Base-by-base conservation (phyloP, 2,888 invertebrate species). In the Mellilla xanthometata region DNA sequence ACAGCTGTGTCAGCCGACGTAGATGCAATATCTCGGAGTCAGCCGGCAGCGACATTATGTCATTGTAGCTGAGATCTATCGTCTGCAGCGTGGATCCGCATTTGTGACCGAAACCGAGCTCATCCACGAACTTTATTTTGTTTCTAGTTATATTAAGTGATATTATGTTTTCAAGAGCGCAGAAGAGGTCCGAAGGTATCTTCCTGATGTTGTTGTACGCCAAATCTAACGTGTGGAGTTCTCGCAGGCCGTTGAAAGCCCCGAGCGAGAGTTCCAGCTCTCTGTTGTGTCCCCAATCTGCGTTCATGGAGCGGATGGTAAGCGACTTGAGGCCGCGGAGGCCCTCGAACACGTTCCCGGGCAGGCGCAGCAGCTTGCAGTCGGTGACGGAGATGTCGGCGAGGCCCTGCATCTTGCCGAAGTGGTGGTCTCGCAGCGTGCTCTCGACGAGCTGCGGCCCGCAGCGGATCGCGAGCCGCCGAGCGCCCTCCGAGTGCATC, bases 91-190 rank as follows among this genome's bases (percentile, higher is more conserved):
- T 96, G 48, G 93, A 92, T 43, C 93, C 93, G 56, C 89, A 88
- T 68, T 85, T 85, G 64, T 87, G 81, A 28, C 88, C 87, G 68
- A 96, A 93, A 12, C 96, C 96, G 54, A 97, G 82, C 63, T 94
- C 92, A 62, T 95, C 94, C 2, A 95, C 92, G 62, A 94, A 94
- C 59, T 94, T 93, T 45, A 97, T 92, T 63, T 95, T 94, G 86
- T 97, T 97, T 47, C 93, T 91, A 13, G 97, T 97, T 66, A 97
- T 87, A 86, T 97, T 97, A 23, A 97, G 88, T 48, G 94, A 92
- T 76, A 95, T 95, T 52, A 97, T 90, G 73, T 95, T 96, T 65
- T 93, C 92, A 72, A 96, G 83, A 7, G 94, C 93, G 81, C 97
- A 97, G 74, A 96, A 95, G 58, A 93, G 91, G 68, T 93, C 94